phyloP scores from a whole-genome alignment of 2,888 invertebrate species.

The Mellilla xanthometata region DNA sequence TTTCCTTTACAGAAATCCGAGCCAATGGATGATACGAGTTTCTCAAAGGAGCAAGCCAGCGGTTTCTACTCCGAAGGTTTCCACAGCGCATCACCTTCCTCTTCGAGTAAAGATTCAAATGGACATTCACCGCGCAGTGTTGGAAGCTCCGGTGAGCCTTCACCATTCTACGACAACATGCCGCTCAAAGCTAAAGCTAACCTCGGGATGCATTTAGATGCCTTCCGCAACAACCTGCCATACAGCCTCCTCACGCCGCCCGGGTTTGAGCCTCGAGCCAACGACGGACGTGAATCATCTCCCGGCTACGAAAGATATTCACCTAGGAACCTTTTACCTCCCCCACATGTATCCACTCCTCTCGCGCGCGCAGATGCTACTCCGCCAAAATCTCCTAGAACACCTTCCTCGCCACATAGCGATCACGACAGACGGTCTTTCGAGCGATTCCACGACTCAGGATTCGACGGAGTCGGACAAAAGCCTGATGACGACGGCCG shows the following conservation, averaged over 20 bases:
- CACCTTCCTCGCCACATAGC: slow-evolving; percentile 59
- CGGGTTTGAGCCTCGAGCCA: slow-evolving; percentile 68
- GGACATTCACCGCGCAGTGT: slow-evolving; percentile 76
- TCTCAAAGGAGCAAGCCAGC: slow-evolving; percentile 82
- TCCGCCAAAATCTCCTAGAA: slow-evolving; percentile 70
- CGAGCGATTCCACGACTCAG: slow-evolving; percentile 77
- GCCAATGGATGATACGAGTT: slow-evolving; percentile 68
- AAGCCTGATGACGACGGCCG: slow-evolving; percentile 71
- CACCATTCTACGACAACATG: slow-evolving; percentile 66
- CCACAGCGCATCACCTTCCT: slow-evolving; percentile 83
- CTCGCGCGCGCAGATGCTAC: slow-evolving; percentile 64
- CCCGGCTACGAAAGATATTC: slow-evolving; percentile 62
- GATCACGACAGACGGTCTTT: slow-evolving; percentile 59
- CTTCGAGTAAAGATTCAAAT: slow-evolving; percentile 78
- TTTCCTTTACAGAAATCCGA: slow-evolving; percentile 81
- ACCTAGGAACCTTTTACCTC: slow-evolving; percentile 55
- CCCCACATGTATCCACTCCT: slow-evolving; percentile 64
- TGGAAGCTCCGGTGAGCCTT: slow-evolving; percentile 64
- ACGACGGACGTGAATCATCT: slow-evolving; percentile 59
- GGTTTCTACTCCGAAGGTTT: slow-evolving; percentile 84
- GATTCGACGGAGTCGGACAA: slow-evolving; percentile 66
- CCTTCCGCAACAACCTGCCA: slow-evolving; percentile 70
- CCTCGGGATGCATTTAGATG: slow-evolving; percentile 67
- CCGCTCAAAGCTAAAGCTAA: slow-evolving; percentile 71
- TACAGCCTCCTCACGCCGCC: slow-evolving; percentile 85